Evolutionary conservation across 2,113 vertebrate species (phyloP).

Genomic region (Hypocryptadius cinnamomeus): DNA sequence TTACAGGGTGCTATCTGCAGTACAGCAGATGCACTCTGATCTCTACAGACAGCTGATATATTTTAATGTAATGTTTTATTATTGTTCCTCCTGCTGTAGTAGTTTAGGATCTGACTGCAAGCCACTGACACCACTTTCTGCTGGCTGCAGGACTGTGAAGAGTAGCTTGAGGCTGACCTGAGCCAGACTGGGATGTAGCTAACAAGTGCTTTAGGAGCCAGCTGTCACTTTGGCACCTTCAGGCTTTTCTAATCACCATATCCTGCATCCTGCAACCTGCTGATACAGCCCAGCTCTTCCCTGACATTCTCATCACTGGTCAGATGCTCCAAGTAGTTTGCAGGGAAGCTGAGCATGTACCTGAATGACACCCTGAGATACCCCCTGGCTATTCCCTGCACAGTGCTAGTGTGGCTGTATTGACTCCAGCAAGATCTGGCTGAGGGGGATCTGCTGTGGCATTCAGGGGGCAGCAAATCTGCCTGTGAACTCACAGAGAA

Average conservation of each 20-base stretch:
- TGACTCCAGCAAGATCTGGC: neutral
- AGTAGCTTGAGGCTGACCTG: neutral
- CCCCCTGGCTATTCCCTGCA: neutral
- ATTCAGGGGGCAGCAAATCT: neutral
- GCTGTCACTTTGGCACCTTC: neutral
- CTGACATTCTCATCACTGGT: neutral
- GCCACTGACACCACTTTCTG: neutral
- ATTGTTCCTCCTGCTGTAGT: neutral
- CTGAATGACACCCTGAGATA: neutral
- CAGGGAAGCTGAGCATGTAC: neutral
- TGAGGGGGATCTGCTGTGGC: neutral
- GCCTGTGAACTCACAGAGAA: conserved; percentile 19
- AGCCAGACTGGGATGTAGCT: neutral
- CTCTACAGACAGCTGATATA: neutral
- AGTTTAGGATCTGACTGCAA: neutral
- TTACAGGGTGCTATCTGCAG: neutral
- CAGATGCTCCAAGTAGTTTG: neutral
- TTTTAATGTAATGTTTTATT: neutral
- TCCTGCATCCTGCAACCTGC: neutral
- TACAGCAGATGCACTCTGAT: neutral
- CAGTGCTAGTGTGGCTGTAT: accelerated
- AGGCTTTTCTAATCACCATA: neutral
- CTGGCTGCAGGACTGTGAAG: neutral
- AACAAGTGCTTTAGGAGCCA: neutral
- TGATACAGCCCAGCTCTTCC: neutral